Base-by-base conservation (phyloP, 2,797 vertebrate genomes). In the Brachyrhaphis roseni region DNA sequence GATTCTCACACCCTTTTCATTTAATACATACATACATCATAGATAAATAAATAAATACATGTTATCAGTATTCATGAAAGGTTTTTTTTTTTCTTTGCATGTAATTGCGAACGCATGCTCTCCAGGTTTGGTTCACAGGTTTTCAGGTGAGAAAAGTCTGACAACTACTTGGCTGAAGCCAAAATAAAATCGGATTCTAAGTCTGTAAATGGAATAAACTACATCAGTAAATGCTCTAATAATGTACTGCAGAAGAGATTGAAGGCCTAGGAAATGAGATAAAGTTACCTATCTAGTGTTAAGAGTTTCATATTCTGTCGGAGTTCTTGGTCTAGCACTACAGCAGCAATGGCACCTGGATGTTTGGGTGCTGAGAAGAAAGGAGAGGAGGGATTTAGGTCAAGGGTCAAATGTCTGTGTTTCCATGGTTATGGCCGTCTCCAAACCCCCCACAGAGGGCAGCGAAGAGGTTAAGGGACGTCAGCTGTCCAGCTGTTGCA, bases 41-140 rank as follows among this genome's bases (percentile, higher is more conserved):
- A 43, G 90, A 92, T 91, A 93, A 93, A 94, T 94, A 95, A 94
- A 96, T 95, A 95, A 95, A 95, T 95, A 95, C 92, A 94, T 90
- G 88, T 91, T 78, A 89, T 91, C 86, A 84, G 94, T 95, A 93
- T 91, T 93, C 88, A 87, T 83, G 72, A 92, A 89, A 84, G 77
- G 34, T 66, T 70, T 43, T 43, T 43, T 51, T 49, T 55, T 41
- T 31, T 41, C 8, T 76, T 76, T 79, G 79, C 55, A 72, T 80
- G 78, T 80, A 20, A 81, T 81, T 78, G 84, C 39, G 74, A 80
- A 80, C 75, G 62, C 85, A 84, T 93, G 86, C 86, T 91, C 82
- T 94, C 87, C 90, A 94, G 91, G 93, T 93, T 94, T 93, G 89
- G 91, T 93, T 95, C 93, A 95, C 93, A 95, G 92, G 92, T 93